Evolutionary conservation across 2,797 vertebrate genomes (phyloP), one percentile per base, ranked within the genome.

Genomic region (Siniperca scherzeri): DNA sequence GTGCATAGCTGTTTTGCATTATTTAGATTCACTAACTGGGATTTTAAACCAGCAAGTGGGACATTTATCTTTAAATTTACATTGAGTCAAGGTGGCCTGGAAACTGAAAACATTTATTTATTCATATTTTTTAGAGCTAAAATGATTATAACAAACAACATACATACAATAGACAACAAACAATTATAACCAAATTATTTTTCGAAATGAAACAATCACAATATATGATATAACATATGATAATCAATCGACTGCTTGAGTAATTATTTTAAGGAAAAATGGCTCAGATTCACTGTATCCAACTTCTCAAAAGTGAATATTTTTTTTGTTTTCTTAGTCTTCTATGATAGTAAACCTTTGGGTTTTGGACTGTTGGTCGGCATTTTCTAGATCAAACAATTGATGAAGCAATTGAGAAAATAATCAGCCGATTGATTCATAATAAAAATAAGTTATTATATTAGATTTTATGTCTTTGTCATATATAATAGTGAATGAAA

Each of bases 61-160:
- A 42, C 21, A n/a, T 27, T 46, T 25, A 4, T 68, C n/a, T 72
- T 57, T 61, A 53, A 64, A 69, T 71, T 46, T 44, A 42, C 59
- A 38, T 14, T 1, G 7, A 62, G 65, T 21, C 4, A 53, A 55
- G 33, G 16, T n/a, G 11, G 19, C 12, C 42, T 64, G 3, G 14
- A 46, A 55, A 14, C 40, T 21, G 7, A 36, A 46, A 53, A 25
- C 4, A 22, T 46, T 13, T 0, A 42, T 70, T 52, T 30, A 46
- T 46, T 65, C 14, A 40, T 7, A 27, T 7, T 3, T 7, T 42
- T 6, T 46, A 1, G 1, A 40, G 27, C 22, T 59, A 30, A 65
- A 73, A 33, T 21, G 6, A 38, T 25, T n/a, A 6, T 33, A 44
- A n/a, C 21, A 36, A 21, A 0, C 27, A 59, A 19, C 67, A 17